Percentiles rank a stretch among this genome's conserved stretches.
Conservation (phyloP, 92 coral and sea anemone genomes). For the Palythoa caribaeorum region DNA sequence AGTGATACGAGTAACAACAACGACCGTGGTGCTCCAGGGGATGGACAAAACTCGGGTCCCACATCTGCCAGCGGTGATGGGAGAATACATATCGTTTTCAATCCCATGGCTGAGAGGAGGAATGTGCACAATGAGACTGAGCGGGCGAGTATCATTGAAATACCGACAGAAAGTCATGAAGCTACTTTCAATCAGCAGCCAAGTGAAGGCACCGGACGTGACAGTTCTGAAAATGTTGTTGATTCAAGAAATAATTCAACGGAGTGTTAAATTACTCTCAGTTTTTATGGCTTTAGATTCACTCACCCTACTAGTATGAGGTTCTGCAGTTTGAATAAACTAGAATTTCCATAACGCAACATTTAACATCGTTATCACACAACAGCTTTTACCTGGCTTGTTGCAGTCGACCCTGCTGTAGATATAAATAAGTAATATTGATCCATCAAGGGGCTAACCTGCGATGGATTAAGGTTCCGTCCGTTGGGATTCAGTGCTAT, state of each 20-base stretch:
- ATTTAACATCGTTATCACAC: too few species aligned
- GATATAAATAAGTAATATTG: too few species aligned
- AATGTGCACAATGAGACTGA: not conserved
- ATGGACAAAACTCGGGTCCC: not conserved
- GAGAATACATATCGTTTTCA: slow-evolving; percentile 29
- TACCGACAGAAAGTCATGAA: not conserved
- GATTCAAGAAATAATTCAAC: slow-evolving; percentile 12
- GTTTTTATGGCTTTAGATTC: not conserved
- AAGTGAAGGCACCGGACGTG: not conserved
- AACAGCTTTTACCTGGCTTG: too few species aligned
- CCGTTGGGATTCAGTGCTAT: too few species aligned
- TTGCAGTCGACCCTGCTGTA: too few species aligned
- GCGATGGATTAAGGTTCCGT: too few species aligned
- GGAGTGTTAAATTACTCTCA: not conserved
- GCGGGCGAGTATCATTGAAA: slow-evolving; percentile 14
- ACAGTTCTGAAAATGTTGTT: not conserved
- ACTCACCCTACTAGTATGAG: too few species aligned
- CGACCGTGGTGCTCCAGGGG: not conserved
- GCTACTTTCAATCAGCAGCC: not conserved
- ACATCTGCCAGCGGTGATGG: slow-evolving; percentile 12
- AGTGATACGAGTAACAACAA: slow-evolving; percentile 35
- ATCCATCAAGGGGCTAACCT: too few species aligned
- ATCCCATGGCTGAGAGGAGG: slow-evolving; percentile 33
- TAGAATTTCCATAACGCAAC: too few species aligned
- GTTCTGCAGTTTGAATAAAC: too few species aligned